Conservation (phyloP, 2,113 vertebrate species). For the Hylia prasina region DNA sequence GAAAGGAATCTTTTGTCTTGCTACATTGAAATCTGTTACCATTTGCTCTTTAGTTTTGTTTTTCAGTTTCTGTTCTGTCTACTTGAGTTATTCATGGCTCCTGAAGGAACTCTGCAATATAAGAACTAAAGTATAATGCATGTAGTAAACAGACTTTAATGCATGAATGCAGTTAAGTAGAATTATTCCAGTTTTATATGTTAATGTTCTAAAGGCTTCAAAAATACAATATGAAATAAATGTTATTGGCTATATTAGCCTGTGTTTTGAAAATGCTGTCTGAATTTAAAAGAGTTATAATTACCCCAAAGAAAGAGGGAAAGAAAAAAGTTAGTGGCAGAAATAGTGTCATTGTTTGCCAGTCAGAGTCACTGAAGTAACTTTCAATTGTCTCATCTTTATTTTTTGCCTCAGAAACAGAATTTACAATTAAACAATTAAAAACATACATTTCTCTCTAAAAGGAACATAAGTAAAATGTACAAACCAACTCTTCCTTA, state of each 20-base stretch:
- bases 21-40: background rate
- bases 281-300: conserved; percentile 36
- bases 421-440: background rate
- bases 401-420: background rate
- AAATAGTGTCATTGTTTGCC: background rate
- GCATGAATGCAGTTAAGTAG: background rate
- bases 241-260: conserved; percentile 13
- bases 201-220: conserved; percentile 8
- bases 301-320: background rate
- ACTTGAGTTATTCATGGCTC: conserved; percentile 6
- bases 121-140: background rate
- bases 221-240: conserved; percentile 2
- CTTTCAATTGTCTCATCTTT: background rate
- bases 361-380: conserved; percentile 13
- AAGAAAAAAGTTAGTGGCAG: background rate
- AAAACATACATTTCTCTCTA: background rate
- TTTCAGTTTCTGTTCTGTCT: background rate
- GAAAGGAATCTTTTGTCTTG: background rate
- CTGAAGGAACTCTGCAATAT: background rate
- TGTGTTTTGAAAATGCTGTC: background rate
- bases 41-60: conserved; percentile 13
- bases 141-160: conserved; percentile 17
- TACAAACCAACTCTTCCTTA: background rate
- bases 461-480: background rate
- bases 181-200: background rate